A percentile compares a stretch with the other conserved stretches of the same genome.
Conservation (phyloP, 2,888 invertebrate species). For the Nephrotoma guestfalica region DNA sequence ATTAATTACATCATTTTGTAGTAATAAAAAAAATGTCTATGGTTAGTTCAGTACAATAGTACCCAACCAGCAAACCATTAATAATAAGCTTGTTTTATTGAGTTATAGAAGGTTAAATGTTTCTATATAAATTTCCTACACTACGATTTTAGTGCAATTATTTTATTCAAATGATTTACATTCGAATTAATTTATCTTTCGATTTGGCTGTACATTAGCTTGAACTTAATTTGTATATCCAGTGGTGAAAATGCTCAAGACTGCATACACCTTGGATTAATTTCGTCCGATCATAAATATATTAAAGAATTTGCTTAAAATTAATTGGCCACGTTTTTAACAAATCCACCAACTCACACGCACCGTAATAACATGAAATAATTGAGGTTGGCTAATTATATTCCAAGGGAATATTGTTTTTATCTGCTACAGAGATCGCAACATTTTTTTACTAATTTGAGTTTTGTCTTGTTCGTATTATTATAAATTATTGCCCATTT, state of each 20-base stretch:
- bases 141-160: background rate
- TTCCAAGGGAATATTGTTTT: background rate
- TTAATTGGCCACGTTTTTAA: background rate
- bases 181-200: background rate
- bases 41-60: background rate
- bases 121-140: background rate
- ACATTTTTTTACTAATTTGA: background rate
- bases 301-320: background rate
- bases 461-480: background rate
- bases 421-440: background rate
- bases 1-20: background rate
- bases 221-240: background rate
- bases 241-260: background rate
- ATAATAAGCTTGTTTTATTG: background rate
- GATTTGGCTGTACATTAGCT: background rate
- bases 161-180: background rate
- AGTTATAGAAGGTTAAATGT: background rate
- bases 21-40: background rate
- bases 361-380: background rate
- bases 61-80: background rate
- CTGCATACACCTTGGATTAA: background rate
- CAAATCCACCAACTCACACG: background rate
- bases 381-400: background rate
- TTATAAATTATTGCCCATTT: background rate
- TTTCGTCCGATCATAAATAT: no score